A percentile compares a stretch with the other conserved stretches of the same genome.
These are phyloP conservation scores for Carabus problematicus DNA, from an alignment of 2,888 invertebrate genomes.

Conservation along the genomic window DNA sequence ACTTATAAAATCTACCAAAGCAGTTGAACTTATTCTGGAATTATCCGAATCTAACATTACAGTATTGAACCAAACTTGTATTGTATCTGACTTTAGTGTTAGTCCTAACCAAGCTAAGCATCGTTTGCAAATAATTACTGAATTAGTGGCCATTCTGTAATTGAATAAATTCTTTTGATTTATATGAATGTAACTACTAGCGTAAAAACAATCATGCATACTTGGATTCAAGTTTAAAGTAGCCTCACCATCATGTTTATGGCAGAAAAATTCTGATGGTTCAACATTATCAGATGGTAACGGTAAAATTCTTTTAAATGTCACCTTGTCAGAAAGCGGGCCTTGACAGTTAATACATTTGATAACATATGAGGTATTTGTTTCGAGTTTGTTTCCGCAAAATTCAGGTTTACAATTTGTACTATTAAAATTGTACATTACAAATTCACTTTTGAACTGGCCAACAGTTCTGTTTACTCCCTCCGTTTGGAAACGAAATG, in stretches of 20 bases:
- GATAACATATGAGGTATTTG: conserved; percentile 61
- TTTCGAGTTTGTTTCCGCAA: conserved; percentile 53
- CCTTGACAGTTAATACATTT: conserved; percentile 57
- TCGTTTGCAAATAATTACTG: conserved; percentile 64
- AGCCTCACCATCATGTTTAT: conserved; percentile 58
- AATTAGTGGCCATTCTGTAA: conserved; percentile 61
- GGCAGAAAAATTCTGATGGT: conserved; percentile 73
- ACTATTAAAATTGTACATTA: conserved; percentile 43
- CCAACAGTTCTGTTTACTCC: conserved; percentile 48
- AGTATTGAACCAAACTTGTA: conserved; percentile 68
- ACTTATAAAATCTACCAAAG: conserved; percentile 63
- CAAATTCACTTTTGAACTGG: conserved; percentile 53
- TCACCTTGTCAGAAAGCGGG: conserved; percentile 51
- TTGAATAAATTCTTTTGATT: conserved; percentile 59
- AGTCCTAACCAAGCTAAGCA: conserved; percentile 68
- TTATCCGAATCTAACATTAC: conserved; percentile 57
- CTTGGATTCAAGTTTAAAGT: conserved; percentile 59
- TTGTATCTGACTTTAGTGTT: conserved; percentile 55
- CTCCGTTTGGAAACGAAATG: conserved; percentile 55
- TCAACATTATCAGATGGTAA: conserved; percentile 68
- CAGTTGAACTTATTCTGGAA: conserved; percentile 48
- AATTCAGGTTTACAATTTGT: neutral
- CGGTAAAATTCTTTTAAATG: conserved; percentile 67
- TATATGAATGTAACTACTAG: conserved; percentile 64
- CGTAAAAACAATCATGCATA: conserved; percentile 65